Base-by-base conservation (phyloP, 2,888 invertebrate genomes). In the Priocnemis perturbator region DNA sequence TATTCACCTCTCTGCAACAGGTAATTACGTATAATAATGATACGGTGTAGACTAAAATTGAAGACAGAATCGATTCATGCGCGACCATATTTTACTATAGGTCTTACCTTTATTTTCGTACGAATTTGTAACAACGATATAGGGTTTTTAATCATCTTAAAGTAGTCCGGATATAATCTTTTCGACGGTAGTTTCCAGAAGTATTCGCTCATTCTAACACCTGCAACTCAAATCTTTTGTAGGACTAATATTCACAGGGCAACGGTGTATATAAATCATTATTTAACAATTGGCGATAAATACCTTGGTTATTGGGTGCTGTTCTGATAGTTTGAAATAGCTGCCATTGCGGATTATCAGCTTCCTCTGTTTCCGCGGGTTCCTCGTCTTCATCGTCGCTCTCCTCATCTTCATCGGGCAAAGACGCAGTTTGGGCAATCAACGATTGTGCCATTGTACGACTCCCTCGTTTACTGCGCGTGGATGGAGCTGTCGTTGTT, bases 131-230 rank as follows among this genome's bases (percentile, higher is more conserved):
- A 94, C 83, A 99, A 90, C 0, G 98, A 98, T 79, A 99, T 94
- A 0, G 99, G 99, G 85, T 96, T 96, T 86, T 97, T 96, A 61
- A 99, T 99, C 87, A 98, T 97, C 82, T 96, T 96, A 90, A 98
- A 99, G 89, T 99, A 99, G 90, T 99, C 99, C 0, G 98, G 97
- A 90, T 99, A 98, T 77, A 94, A 94, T 67, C 97, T 91, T 56
- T 94, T 95, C 7, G 96, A 96, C 0, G 99, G 99, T 67, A 99
- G 91, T 84, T 96, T 96, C 93, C 96, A 95, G 90, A 99, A 97
- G 0, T 98, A 97, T 85, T 98, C 97, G 26, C 96, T 95, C 85
- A 98, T 91, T n/a, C 93, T 92, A 1, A 93, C 91, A n/a, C 97
- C 97, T 91, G 61, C 5, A 56, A 63, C n/a, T 45, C 19, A 58